Conservation (phyloP, 2,797 vertebrate genomes). For the Gambusia yucatana region DNA sequence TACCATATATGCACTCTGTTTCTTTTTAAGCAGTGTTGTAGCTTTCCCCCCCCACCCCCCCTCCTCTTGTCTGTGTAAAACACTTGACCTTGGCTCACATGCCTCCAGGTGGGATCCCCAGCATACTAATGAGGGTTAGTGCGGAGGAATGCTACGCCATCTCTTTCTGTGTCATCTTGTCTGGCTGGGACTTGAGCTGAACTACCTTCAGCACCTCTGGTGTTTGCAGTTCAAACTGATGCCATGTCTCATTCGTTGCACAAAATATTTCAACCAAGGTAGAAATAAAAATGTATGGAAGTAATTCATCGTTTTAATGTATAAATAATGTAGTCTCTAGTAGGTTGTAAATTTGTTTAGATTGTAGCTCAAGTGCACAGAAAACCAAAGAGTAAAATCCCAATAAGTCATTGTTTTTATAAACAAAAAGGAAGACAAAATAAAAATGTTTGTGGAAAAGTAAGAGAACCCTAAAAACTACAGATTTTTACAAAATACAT, state of each 20-base stretch:
- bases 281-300: background rate
- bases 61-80: conserved; percentile 56
- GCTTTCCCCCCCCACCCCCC: conserved; percentile 15
- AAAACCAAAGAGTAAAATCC: background rate
- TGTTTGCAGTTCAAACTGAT: conserved; percentile 47
- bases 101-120: conserved; percentile 66
- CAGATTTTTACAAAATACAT: background rate
- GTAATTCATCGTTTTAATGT: background rate
- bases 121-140: conserved; percentile 75
- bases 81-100: conserved; percentile 77
- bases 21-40: conserved; percentile 54
- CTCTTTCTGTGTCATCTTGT: conserved; percentile 55
- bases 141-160: conserved; percentile 59
- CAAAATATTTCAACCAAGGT: conserved; percentile 9
- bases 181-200: conserved; percentile 60
- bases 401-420: background rate
- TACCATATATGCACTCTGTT: conserved; percentile 23
- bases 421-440: background rate
- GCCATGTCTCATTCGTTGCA: conserved; percentile 48
- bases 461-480: background rate
- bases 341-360: background rate
- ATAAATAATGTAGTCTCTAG: background rate
- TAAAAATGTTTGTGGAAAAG: background rate
- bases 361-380: background rate
- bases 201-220: conserved; percentile 43